Conservation (phyloP, 2,797 vertebrate species). For the Micropoecilia bifurca region DNA sequence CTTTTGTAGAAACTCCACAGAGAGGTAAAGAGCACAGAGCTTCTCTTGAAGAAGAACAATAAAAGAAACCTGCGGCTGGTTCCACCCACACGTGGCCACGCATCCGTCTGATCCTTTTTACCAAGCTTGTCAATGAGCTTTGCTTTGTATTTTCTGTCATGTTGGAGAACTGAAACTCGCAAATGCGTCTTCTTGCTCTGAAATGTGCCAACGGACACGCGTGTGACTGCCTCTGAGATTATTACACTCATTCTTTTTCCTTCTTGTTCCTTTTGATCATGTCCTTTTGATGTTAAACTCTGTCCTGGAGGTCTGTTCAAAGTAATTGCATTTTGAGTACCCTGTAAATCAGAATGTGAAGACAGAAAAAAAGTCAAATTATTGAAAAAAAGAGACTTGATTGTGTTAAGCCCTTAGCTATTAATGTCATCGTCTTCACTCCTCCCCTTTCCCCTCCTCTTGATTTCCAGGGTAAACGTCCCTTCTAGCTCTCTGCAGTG, state of each 20-base stretch:
- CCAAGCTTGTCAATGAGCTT: slow-evolving; percentile 5
- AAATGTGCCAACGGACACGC: not conserved
- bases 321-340: slow-evolving; percentile 64
- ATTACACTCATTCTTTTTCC: slow-evolving; percentile 8
- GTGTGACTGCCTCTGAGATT: slow-evolving; percentile 6
- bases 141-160: slow-evolving; percentile 24
- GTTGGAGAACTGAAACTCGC: slow-evolving; percentile 23
- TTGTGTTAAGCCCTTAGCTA: slow-evolving; percentile 48
- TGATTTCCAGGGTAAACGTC: slow-evolving; percentile 67
- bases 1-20: slow-evolving; percentile 35
- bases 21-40: slow-evolving; percentile 39
- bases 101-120: slow-evolving; percentile 46
- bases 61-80: slow-evolving; percentile 48
- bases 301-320: slow-evolving; percentile 59
- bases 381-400: slow-evolving; percentile 46
- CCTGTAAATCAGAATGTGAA: slow-evolving; percentile 63
- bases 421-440: slow-evolving; percentile 42
- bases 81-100: slow-evolving; percentile 51
- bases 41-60: slow-evolving; percentile 52
- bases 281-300: slow-evolving; percentile 49
- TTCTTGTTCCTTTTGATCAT: slow-evolving; percentile 13
- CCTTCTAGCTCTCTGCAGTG: slow-evolving; percentile 48
- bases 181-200: slow-evolving; percentile 18
- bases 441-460: slow-evolving; percentile 19
- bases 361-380: slow-evolving; percentile 15